Base-by-base conservation (phyloP, 2,797 vertebrate species). In the Protonibea diacanthus region DNA sequence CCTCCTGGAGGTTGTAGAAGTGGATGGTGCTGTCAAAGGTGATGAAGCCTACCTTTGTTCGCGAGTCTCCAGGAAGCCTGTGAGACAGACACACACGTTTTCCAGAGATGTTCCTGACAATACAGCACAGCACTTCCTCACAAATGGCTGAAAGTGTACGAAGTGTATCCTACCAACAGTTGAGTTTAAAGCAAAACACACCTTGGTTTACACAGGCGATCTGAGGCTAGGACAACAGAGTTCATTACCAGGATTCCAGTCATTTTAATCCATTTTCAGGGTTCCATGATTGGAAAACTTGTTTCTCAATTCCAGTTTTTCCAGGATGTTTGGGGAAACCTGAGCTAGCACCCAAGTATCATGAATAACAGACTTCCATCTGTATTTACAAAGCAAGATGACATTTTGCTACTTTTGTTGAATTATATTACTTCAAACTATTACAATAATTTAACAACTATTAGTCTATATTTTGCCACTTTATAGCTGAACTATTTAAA, bases 1-100 rank as follows among this genome's bases (percentile, higher is more conserved):
- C 97, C 93, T 99, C 98, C 91, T 99, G 98, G 74, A 99, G 97
- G 90, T 97, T 97, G 94, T 99, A 99, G 95, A 99, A 99, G 90
- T 99, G 98, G 93, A 99, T 96, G 91, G 97, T 98, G 94, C 97
- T 99, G 93, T 99, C 97, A 86, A 98, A 99, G 0, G 98, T 99
- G 94, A 99, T 96, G 90, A 99, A 98, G 86, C 98, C 98, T 49
- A 99, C 96, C 93, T 98, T 99, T 86, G 97, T 99, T 91, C 98
- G 95, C 3, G 97, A 95, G 92, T 99, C 98, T 87, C 98, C 98
- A 74, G 98, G 98, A 91, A 99, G 96, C 92, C 98, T 99, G 82
- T 18, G 21, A 60, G 14, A 56, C 15, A 81, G 2, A 66, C 6
- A 77, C 13, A 25, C 42, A 14, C 42, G 11, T 44, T 44, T 44